Evolutionary conservation across 2,113 vertebrate species (phyloP).

Genomic region (Psephotus haematonotus): DNA sequence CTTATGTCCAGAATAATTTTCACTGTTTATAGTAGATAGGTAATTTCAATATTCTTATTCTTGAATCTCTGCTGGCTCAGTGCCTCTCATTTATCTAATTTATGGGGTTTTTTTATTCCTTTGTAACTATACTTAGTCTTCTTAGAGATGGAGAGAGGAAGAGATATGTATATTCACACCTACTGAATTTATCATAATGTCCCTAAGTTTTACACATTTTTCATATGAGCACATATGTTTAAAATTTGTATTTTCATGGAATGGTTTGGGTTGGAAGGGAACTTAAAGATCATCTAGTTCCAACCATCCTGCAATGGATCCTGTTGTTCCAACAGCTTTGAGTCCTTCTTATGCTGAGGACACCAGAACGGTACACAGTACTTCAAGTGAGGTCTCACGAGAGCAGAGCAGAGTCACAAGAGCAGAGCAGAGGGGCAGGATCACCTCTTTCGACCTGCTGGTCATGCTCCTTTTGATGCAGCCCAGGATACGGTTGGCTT

Average conservation of each 20-base stretch:
- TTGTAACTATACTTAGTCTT: neutral
- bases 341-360: neutral
- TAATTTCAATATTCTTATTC: neutral
- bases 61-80: neutral
- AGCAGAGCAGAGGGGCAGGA: neutral
- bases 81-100: neutral
- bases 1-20: neutral
- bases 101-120: neutral
- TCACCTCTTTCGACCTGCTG: neutral
- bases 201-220: neutral
- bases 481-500: too few relatives aligned
- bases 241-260: neutral
- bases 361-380: neutral
- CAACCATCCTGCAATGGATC: neutral
- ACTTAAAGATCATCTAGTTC: neutral
- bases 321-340: neutral
- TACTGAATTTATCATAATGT: neutral
- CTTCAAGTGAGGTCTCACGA: neutral
- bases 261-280: neutral
- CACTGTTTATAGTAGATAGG: neutral
- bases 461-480: neutral
- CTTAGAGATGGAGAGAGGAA: neutral
- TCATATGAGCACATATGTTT: neutral
- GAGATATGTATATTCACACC: neutral
- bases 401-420: neutral